Evolutionary conservation across 2,888 invertebrate species (phyloP), one percentile per base, ranked within the genome.

Genomic region (Lingula anatina): DNA sequence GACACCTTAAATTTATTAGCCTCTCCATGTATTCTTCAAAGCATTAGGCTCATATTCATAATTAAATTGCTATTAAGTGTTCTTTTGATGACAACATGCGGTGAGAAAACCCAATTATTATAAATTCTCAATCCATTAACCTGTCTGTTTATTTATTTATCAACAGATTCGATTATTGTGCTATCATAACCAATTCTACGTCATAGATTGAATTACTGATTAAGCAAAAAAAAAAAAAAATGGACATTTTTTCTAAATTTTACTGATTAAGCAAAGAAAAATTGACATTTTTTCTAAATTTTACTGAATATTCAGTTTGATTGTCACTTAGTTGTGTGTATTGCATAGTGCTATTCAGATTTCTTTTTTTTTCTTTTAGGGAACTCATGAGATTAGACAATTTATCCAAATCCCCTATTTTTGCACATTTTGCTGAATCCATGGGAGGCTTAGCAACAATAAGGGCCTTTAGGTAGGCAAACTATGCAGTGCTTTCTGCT

Each of bases 341-440:
- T n/a, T n/a, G n/a, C n/a, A 20, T 41, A n/a, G 7, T 12, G 18
- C 20, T 2, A 47, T 84, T 41, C 2, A 36, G 5, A 24, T 25
- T 9, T 9, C 25, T 36, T 46, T 55, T 43, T 50, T 25, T 48
- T 38, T 54, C 49, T 66, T 76, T 54, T 66, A 88, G 89, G 57
- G 89, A 89, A 68, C 78, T 90, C 37, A 89, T 90, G 69, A 81
- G 87, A 56, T 80, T 86, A 49, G 90, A 90, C 66, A 88, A 86
- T 46, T 81, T 84, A 28, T 86, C 86, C 20, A 85, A 86, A 51
- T 86, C 87, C 39, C 85, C 87, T 23, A 84, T 88, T 50, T 84
- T 87, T 58, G 85, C 88, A 1, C 85, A 88, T 68, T 85, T 88
- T 64, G 83, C 85, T 44, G 88, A 89, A 76, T 86, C 89, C 2